Base-by-base conservation (phyloP, 2,888 invertebrate species). In the Heteropelma amictum region DNA sequence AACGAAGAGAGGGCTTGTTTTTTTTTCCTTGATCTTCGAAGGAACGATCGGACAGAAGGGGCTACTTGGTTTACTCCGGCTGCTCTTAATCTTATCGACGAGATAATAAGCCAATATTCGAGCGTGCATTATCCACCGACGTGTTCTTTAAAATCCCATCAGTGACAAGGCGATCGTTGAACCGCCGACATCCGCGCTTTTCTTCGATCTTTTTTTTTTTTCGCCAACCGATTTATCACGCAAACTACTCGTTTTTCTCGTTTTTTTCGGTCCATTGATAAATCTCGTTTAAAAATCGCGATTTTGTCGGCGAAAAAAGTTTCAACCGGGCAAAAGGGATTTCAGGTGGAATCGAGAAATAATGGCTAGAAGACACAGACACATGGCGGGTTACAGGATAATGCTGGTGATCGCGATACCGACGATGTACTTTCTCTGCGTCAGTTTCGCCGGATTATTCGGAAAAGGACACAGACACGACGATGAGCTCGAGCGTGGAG, bases 361-460 rank as follows among this genome's bases (percentile, higher is more conserved):
- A 74, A 88, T 88, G 88, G 83, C 82, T 28, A 84, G 80, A 75
- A 81, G 83, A 74, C 83, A 84, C 64, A 82, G 80, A 33, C 83
- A 83, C 70, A 83, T 82, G 80, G 76, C 85, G 28, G 86, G 85
- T 33, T 85, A 80, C 58, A 82, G 85, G 68, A 84, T 88, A 79
- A 67, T 86, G 38, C 76, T 85, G 28, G 84, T 85, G 17, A 79
- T 87, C 56, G 81, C 80, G 17, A 83, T 88, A 76, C 87, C 87
- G 49, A 77, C 82, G 17, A 79, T 85, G 76, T 88, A 88, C 61
- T 82, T 82, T 64, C 70, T 85, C 47, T 83, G 81, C 77, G 72
- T 83, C 19, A 84, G 79, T 76, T 69, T 84, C 12, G 73, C 81
- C 17, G 78, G 81, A 17, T 74, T 82, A 33, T 72, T 80, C 21